phyloP scores from a whole-genome alignment of 1,140 invertebrate genomes.

The Papilio dardanus region DNA sequence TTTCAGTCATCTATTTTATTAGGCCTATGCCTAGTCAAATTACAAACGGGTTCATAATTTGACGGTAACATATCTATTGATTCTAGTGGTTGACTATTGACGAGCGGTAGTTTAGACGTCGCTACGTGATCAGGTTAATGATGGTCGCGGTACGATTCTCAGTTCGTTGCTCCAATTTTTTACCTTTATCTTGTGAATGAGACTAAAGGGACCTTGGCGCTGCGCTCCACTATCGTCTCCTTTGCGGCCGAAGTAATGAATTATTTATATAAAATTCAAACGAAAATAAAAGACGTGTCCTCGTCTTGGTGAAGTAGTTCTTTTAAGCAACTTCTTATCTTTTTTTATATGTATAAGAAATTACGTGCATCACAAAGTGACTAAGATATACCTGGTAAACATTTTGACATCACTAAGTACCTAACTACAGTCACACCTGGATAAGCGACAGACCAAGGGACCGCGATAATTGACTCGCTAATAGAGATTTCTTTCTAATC shows the following conservation, averaged over 20 bases:
- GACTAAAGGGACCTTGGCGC: conserved; percentile 63
- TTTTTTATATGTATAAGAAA: no score
- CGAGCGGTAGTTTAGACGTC: conserved; percentile 79
- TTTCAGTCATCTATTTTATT: no score
- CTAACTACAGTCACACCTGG: no score
- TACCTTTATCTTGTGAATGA: conserved; percentile 77
- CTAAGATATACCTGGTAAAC: no score
- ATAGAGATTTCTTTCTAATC: no score
- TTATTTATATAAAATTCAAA: conserved; percentile 37
- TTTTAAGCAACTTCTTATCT: no score
- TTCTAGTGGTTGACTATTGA: conserved; percentile 75
- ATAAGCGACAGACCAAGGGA: no score
- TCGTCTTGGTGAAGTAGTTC: no score
- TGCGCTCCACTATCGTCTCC: neutral
- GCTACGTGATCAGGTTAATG: conserved; percentile 71
- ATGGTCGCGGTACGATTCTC: conserved; percentile 71
- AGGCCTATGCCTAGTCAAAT: neutral
- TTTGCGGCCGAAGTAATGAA: conserved; percentile 31
- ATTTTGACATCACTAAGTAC: no score
- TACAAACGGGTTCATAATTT: neutral
- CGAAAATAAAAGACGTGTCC: neutral
- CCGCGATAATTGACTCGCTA: no score
- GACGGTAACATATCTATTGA: conserved; percentile 56
- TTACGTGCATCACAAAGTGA: no score
- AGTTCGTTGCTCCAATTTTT: conserved; percentile 80